Base-by-base conservation (phyloP, 2,797 vertebrate species). In the Falco novaeseelandiae region DNA sequence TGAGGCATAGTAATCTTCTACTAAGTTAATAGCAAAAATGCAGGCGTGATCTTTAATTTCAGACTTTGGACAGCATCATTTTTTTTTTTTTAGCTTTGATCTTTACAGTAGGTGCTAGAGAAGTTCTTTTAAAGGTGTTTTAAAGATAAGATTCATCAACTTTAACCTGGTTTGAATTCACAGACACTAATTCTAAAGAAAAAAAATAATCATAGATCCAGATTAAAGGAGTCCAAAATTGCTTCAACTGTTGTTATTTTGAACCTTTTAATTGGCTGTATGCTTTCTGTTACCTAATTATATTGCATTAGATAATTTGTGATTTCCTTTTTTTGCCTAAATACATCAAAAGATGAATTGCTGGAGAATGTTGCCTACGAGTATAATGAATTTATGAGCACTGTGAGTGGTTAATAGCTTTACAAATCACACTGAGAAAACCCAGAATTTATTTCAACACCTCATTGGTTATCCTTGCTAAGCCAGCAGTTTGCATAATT, bases 311-410 rank as follows among this genome's bases (percentile, higher is more conserved):
- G 59, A 70, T 83, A 92, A 87, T 72, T 57, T 74, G 32, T 38
- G 29, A 92, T 96, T 96, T 96, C 72, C 38, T 97, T 96, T 83
- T 93, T 96, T 97, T 94, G 23, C 66, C 67, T 89, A 78, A 91
- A 92, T 40, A 84, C 42, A 90, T 89, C 52, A 88, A 95, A 85
- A 96, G 76, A 94, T 61, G 70, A 87, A 89, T 96, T 95, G 95
- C 8, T 93, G 25, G 57, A 89, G 44, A 96, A 89, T 51, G 11
- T 94, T 97, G 22, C 77, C 80, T 89, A 4, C 81, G n/a, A 93
- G 11, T 89, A 38, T 85, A 96, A 91, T 92, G 83, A 93, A 95
- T 97, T 97, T 32, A 77, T 95, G 71, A 96, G 26, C 87, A 73
- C 38, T 81, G 44, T 67, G 71, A 96, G 87, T 94, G 80, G 44